Percentiles rank a stretch among this genome's conserved stretches.
These are phyloP conservation scores for Axinella damicornis DNA, from an alignment of 37 sponge, comb jelly and placozoan species.

Conservation along the genomic window DNA sequence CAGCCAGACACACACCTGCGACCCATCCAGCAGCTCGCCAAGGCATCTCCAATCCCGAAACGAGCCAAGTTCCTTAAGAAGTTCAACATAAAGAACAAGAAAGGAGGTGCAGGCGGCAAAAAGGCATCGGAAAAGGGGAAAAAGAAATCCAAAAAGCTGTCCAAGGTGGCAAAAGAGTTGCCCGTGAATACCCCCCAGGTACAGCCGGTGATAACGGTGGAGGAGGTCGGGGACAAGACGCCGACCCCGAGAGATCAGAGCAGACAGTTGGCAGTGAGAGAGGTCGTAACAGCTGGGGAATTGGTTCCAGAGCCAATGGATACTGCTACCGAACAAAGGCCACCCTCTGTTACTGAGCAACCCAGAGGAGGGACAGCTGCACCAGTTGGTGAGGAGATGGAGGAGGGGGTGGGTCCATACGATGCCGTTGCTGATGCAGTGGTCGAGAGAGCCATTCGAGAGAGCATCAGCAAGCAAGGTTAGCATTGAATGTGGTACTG, in stretches of 20 bases:
- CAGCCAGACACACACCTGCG: no score
- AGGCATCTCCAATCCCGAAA: slow-evolving; percentile 7
- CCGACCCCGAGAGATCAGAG: no score
- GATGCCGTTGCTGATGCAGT: neutral
- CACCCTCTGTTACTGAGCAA: no score
- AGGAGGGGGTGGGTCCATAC: neutral
- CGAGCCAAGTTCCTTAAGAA: slow-evolving; percentile 9
- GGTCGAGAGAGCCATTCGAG: neutral
- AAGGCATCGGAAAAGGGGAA: neutral
- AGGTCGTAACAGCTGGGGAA: no score
- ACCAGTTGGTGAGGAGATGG: neutral
- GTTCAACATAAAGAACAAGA: neutral
- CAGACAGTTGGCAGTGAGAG: no score
- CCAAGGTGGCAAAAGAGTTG: neutral
- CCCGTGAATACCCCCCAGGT: neutral
- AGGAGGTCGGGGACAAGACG: slow-evolving; percentile 2
- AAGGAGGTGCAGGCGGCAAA: neutral
- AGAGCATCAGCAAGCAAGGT: neutral
- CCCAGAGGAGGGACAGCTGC: neutral
- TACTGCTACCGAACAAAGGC: no score
- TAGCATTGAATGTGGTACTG: neutral
- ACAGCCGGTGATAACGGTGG: neutral
- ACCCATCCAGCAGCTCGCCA: neutral
- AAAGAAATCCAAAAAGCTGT: neutral
- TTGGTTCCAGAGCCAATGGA: no score